Conservation (phyloP, 1,140 invertebrate species). For the Caenorhabditis latens region DNA sequence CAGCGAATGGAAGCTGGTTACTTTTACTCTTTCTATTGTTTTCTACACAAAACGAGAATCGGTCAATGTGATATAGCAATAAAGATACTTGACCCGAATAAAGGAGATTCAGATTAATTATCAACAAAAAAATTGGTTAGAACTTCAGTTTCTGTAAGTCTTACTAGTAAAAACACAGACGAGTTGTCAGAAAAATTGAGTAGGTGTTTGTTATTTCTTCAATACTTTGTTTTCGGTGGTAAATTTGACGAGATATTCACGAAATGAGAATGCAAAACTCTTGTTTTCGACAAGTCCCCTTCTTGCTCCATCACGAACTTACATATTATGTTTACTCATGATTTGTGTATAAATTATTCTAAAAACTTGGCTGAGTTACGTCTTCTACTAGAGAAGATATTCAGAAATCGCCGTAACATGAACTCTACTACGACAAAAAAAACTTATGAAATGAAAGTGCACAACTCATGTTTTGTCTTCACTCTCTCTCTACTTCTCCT, state of each 20-base stretch:
- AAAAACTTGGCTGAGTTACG: too few relatives aligned
- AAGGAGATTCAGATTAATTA: too few relatives aligned
- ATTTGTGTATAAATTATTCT: too few relatives aligned
- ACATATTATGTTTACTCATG: too few relatives aligned
- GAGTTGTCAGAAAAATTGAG: too few relatives aligned
- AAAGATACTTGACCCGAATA: background rate
- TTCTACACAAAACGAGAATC: background rate
- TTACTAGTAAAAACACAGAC: too few relatives aligned
- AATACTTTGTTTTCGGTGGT: background rate
- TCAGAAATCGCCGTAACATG: conserved; percentile 29
- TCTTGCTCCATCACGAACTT: too few relatives aligned
- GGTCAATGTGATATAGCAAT: background rate
- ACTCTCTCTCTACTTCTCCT: background rate
- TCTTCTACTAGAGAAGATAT: background rate
- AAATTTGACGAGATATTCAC: background rate
- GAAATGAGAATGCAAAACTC: background rate
- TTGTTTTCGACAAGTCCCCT: too few relatives aligned
- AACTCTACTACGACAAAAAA: conserved; percentile 7
- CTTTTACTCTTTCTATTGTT: conserved; percentile 4
- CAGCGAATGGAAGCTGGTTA: background rate
- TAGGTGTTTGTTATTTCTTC: too few relatives aligned
- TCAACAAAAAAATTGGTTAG: too few relatives aligned
- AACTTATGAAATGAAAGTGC: conserved; percentile 1
- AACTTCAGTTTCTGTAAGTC: too few relatives aligned
- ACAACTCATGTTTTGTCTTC: background rate